Base-by-base conservation (phyloP, 2,888 invertebrate species). In the Pristionchus fissidentatus region DNA sequence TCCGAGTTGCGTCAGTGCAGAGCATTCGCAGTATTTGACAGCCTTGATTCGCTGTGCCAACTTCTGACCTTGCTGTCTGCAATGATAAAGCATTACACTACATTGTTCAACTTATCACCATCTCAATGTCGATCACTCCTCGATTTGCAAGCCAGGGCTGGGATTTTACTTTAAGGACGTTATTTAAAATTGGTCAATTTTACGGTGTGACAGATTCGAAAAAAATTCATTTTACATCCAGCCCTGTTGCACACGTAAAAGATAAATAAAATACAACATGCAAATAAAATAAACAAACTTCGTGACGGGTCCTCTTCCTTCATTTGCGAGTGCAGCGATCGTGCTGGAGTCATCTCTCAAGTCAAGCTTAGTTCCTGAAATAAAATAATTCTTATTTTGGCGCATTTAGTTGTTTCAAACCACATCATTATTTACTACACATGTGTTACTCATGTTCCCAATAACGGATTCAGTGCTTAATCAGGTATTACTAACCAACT, bases 11-110 rank as follows among this genome's bases (percentile, higher is more conserved):
- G 99, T 99, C 89, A 99, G 94, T 85, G 99, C 99, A 83, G 98
- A 98, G 94, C 99, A 99, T 94, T 99, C 99, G 95, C 99, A 96
- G 93, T 99, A 99, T 94, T 97, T 97, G 84, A 97, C 97, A 89
- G 98, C 98, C 93, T 98, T 95, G 93, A 99, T 96, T 95, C 98
- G 98, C 93, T 97, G 97, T 66, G 97, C 97, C 94, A 98, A 94
- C 93, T 98, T 97, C 93, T 97, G 97, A 84, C 98, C 98, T 73
- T 83, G 83, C 26, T 60, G 81, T 35, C 81, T 79, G 29, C 41
- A 79, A 79, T 19, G 10, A 26, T 97, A 97, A 97, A 97, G 94
- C 97, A 97, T 93, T 97, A 97, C 62, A 96, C 95, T 88, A 98
- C 94, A 87, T 49, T 49, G 10, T 49, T 49, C 49, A 49, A 49